Evolutionary conservation across 2,888 invertebrate species (phyloP).

Genomic region (Calliopum simillimum): DNA sequence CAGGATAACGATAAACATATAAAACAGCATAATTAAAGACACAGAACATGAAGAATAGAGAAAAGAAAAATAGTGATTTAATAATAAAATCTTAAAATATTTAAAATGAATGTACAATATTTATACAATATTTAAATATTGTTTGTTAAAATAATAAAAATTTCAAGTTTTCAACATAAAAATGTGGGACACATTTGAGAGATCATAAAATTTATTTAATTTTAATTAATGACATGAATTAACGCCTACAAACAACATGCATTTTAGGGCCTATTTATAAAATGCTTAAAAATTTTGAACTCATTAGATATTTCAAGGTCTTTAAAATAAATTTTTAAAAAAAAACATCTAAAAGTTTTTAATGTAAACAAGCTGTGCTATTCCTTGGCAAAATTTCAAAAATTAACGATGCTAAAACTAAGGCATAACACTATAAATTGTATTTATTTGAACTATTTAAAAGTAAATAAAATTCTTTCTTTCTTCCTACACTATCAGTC

Average conservation of each 20-base stretch:
- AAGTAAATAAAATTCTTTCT: not conserved
- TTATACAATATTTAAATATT: constrained; percentile 24
- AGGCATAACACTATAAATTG: not conserved
- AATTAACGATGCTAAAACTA: not conserved
- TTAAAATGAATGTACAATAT: constrained; percentile 16
- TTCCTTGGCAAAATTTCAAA: constrained; percentile 43
- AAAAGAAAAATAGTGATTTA: constrained; percentile 41
- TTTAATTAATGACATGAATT: no score
- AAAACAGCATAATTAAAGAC: constrained; percentile 4
- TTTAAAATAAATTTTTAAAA: constrained; percentile 54
- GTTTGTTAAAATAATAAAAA: not conserved
- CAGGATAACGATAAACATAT: constrained; percentile 10
- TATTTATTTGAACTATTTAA: not conserved
- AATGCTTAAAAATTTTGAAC: no score
- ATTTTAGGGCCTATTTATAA: no score
- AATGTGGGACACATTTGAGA: no score
- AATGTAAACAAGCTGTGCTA: no score
- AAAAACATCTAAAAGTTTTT: constrained; percentile 37
- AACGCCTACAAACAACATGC: no score
- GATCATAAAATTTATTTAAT: no score
- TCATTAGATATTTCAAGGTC: constrained; percentile 54
- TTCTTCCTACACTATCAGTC: constrained; percentile 2
- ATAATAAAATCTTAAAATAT: constrained; percentile 37
- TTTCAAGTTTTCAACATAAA: no score
- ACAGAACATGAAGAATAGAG: constrained; percentile 47